phyloP scores from a whole-genome alignment of 1,140 invertebrate species.

The Diachasma alloeum region DNA sequence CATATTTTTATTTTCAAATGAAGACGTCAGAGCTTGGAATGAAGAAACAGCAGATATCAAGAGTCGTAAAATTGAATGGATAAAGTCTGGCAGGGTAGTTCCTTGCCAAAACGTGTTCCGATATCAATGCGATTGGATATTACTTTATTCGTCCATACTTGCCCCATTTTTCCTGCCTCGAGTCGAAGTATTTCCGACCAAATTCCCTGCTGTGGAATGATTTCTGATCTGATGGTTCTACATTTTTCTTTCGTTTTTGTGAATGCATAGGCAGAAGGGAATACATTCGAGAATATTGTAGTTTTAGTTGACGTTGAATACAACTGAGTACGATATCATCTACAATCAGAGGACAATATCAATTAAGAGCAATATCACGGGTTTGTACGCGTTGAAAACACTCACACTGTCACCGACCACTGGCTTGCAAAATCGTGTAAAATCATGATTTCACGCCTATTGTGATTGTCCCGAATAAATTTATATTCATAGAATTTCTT shows the following conservation, averaged over 20 bases:
- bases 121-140: neutral
- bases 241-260: neutral
- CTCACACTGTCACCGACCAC: constrained; percentile 11
- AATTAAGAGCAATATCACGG: neutral
- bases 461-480: neutral
- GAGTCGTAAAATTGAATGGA: neutral
- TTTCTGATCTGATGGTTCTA: neutral
- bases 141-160: neutral
- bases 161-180: neutral
- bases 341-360: constrained; percentile 59
- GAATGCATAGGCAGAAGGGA: neutral
- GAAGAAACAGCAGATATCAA: neutral
- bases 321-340: neutral
- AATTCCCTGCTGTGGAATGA: neutral
- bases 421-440: constrained; percentile 4
- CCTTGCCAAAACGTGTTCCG: neutral
- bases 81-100: neutral
- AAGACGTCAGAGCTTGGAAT: neutral
- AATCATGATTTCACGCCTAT: constrained; percentile 10
- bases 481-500: neutral
- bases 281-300: neutral
- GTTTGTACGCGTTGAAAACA: neutral
- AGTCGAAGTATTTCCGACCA: neutral
- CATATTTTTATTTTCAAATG: constrained; percentile 19
- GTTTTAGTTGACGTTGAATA: neutral